Evolutionary conservation across 2,797 vertebrate genomes (phyloP), one percentile per base, ranked within the genome.

Genomic region (Menidia menidia): DNA sequence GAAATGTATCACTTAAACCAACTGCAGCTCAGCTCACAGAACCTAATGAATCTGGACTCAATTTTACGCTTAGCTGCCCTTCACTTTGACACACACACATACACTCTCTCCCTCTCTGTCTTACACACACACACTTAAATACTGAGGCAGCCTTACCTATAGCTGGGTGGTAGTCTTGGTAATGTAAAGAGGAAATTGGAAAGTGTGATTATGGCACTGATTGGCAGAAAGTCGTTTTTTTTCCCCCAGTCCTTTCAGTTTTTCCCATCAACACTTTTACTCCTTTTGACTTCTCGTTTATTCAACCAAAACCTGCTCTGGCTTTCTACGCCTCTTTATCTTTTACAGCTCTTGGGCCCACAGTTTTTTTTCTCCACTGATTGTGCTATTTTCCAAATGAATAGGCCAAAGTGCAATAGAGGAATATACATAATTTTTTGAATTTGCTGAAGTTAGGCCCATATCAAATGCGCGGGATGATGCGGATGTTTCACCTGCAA

Each of bases 1-100:
- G 97, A 98, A 97, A 97, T 97, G 97, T 97, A 96, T 97, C 96
- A 97, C 96, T 97, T 96, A 96, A 97, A 97, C 95, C 94, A 95
- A 97, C 96, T 96, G 96, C 96, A 95, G 95, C 93, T 94, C 96
- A 87, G 84, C 87, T 89, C 86, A 86, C 87, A 94, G 93, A 95
- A 94, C 9, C 95, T 96, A 97, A 97, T 97, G 96, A 98, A 97
- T 97, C 96, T 96, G 96, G 96, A 96, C 95, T 96, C 96, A 97
- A 97, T 98, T 97, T 98, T 97, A 96, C 96, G 95, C 95, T 96
- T 95, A 95, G 93, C 90, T 97, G 96, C 95, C 93, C 94, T 94
- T 95, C 94, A 94, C 92, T 94, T 77, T 72, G 67, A 82, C 81
- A 82, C 82, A 78, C 83, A 69, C 73, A 60, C 59, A 64, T 57